A percentile compares a stretch with the other conserved stretches of the same genome.
These are phyloP conservation scores for Fringilla coelebs DNA, from an alignment of 2,797 vertebrate species.

Conservation along the genomic window DNA sequence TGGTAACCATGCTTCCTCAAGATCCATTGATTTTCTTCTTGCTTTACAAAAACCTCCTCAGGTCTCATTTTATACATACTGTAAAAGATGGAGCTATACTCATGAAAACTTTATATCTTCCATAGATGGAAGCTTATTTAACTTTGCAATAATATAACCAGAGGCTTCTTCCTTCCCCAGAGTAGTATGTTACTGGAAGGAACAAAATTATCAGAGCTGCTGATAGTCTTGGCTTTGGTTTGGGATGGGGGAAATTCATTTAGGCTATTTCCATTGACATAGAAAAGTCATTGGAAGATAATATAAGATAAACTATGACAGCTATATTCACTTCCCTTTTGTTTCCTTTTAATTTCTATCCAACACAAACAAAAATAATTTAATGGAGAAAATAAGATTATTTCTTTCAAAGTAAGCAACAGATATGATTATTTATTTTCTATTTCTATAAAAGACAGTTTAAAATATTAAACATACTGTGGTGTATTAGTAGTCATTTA, in stretches of 20 bases:
- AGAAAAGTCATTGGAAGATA: not conserved
- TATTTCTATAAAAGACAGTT: not conserved
- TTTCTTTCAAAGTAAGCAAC: not conserved
- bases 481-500: not conserved
- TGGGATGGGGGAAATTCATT: not conserved
- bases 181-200: not conserved
- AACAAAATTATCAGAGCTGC: not conserved
- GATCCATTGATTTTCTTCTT: not conserved
- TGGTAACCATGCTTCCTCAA: not conserved
- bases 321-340: not conserved
- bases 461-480: not conserved
- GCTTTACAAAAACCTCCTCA: not conserved
- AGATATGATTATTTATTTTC: not conserved
- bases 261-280: not conserved
- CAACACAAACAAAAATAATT: not conserved
- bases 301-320: not conserved
- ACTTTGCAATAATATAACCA: not conserved
- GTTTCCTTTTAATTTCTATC: not conserved
- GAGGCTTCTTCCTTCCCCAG: not conserved
- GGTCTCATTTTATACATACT: not conserved
- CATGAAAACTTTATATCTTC: not conserved
- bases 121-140: not conserved
- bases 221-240: not conserved
- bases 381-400: not conserved
- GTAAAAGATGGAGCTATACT: not conserved